Base-by-base conservation (phyloP, 1,140 invertebrate species). In the Trichonephila inaurata region DNA sequence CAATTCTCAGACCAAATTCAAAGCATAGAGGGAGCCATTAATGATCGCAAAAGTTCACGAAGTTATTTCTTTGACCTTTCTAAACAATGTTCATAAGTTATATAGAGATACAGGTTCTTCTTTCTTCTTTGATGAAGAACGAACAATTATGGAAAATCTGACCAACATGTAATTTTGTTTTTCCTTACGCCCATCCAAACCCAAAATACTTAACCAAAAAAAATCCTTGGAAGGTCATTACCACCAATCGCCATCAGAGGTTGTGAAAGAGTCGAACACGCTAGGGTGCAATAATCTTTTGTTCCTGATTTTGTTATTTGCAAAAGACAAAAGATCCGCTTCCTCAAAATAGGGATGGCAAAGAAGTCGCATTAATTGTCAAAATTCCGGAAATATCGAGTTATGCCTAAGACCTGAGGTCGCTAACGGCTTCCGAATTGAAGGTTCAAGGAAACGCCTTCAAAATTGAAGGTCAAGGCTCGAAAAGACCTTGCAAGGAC, bases 371-470 rank as follows among this genome's bases (percentile, higher is more conserved):
- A 51, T 44, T 91, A 91, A 92, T 92, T 92, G 90, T 85, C 90
- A 92, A 85, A 92, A 92, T 92, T 92, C 90, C 90, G 89, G 89
- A 91, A 91, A 91, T 91, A 91, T 91, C 40, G 24, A 44, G 40
- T 66, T 66, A 72, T 88, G 86, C 60, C 61, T 44, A 85, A 58
- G 44, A 58, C 82, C 44, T 21, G 19, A 58, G 62, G 28, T 64
- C 88, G 44, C 88, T 51, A 88, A 89, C 66, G 88, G 89, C 60
- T 61, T 72, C 60, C 58, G 40, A 89, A 62, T 21, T 24, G 66
- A 83, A 66, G 72, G 58, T 83, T 91, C 51, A 33, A 91, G 89
- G 77, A 82, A 91, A 81, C 89, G 77, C 77, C 77, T 91, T 21
- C 24, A 69, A 92, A 85, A 91, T n/a, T 82, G 89, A 91, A 91